Conservation (phyloP, 2,113 vertebrate genomes). For the Gopherus flavomarginatus region DNA sequence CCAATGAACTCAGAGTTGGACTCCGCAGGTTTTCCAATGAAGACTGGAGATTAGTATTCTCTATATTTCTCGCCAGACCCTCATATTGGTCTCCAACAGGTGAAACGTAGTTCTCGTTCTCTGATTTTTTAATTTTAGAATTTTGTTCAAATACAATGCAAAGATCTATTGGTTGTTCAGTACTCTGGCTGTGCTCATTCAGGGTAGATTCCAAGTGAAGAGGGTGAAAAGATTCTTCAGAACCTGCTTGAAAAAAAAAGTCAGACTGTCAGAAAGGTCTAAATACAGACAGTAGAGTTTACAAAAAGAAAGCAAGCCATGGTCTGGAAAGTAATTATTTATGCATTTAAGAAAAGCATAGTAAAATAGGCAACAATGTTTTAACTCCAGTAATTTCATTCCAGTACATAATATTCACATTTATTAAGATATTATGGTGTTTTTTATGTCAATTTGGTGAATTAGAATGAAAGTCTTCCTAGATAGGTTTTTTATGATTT, state of each 20-base stretch:
- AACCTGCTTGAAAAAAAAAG: slow-evolving; percentile 50
- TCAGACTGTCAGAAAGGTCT: not conserved
- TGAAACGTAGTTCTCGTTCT: not conserved
- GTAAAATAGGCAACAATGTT: not conserved
- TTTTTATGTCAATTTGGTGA: not conserved
- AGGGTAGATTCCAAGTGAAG: slow-evolving; percentile 78
- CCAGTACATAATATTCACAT: not conserved
- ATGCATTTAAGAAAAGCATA: not conserved
- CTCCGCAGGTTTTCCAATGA: slow-evolving; percentile 55
- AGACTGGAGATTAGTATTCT: slow-evolving; percentile 24
- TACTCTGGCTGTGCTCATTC: slow-evolving; percentile 63
- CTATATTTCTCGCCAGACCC: slow-evolving; percentile 32
- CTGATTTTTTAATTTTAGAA: not conserved
- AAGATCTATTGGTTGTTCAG: slow-evolving; percentile 45
- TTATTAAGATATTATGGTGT: not conserved
- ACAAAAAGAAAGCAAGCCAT: not conserved
- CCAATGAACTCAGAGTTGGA: slow-evolving; percentile 6
- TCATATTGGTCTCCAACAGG: slow-evolving; percentile 12
- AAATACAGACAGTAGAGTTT: not conserved
- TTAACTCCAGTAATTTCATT: not conserved
- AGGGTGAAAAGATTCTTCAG: slow-evolving; percentile 79
- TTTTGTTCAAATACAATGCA: not conserved
- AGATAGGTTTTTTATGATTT: too few species aligned
- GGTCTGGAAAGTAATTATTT: not conserved
- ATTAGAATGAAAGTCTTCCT: not conserved